Base-by-base conservation (phyloP, 2,888 invertebrate species). In the Eurytoma californica region DNA sequence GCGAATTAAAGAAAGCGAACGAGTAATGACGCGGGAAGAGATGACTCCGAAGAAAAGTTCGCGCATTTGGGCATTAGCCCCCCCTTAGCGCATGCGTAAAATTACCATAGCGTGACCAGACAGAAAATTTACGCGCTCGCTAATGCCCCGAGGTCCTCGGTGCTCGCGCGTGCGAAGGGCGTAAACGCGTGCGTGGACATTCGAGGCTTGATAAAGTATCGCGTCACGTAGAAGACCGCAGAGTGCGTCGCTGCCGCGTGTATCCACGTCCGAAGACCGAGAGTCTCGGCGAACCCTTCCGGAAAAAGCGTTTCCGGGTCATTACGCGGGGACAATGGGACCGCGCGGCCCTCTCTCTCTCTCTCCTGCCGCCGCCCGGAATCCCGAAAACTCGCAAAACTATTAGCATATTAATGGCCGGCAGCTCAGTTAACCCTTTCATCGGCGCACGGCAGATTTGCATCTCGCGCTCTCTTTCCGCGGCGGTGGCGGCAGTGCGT, bases 321-420 rank as follows among this genome's bases (percentile, higher is more conserved):
- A 90, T 90, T 90, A 90, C 88, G 85, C 87, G 84, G 83, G 85
- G 84, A 89, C 90, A 90, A 90, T 90, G 61, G 77, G 39, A 39
- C 24, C 53, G 51, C 30, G 47, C 72, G n/a, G 63, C 39, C 85
- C 88, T 55, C 55, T 88, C 87, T 88, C 88, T n/a, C n/a, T n/a
- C n/a, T n/a, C n/a, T n/a, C n/a, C n/a, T 88, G 39, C 87, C 88
- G 86, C 87, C 88, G 88, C 89, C 87, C 86, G 85, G 88, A 88
- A 88, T 88, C 88, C 87, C 87, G 86, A 89, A 89, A 89, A 80
- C 73, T 82, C 88, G 89, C 88, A 86, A 88, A 89, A 89, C 90
- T 90, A 90, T 90, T 90, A 90, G 89, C 90, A 90, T 90, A 90
- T 90, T 90, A 90, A 90, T 90, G 89, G 88, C 86, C 86, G 90